Conservation (phyloP, 2,888 invertebrate genomes). For the Augochlorella aurata region DNA sequence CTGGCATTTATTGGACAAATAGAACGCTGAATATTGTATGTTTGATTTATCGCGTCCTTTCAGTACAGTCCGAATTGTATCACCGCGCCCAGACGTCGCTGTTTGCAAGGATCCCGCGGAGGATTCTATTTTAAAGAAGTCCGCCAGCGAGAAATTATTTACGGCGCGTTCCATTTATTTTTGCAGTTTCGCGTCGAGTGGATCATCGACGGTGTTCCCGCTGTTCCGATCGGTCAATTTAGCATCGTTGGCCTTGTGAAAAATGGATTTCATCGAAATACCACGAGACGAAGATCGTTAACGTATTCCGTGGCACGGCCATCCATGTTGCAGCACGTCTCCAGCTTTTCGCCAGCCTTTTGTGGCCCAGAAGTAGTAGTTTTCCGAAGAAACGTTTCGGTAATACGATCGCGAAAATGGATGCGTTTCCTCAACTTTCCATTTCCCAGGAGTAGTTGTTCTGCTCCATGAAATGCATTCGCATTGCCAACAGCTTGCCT, state of each 20-base stretch:
- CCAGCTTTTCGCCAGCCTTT: background rate
- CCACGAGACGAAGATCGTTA: background rate
- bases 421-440: background rate
- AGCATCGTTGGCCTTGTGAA: slow-evolving; percentile 27
- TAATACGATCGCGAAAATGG: background rate
- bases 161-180: slow-evolving; percentile 45
- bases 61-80: background rate
- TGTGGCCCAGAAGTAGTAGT: background rate
- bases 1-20: no score
- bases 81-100: background rate
- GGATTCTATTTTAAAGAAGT: slow-evolving; percentile 40
- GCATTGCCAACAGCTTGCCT: background rate
- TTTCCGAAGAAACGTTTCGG: background rate
- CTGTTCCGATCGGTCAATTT: slow-evolving; percentile 24
- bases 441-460: background rate
- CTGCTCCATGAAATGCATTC: background rate
- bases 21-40: background rate
- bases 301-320: background rate
- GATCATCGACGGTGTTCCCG: slow-evolving; percentile 23
- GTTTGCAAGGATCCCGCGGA: slow-evolving; percentile 17
- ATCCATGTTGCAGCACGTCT: background rate
- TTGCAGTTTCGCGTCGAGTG: slow-evolving; percentile 40
- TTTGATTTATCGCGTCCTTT: background rate
- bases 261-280: slow-evolving; percentile 32
- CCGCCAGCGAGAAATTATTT: slow-evolving; percentile 39